Evolutionary conservation across 2,888 invertebrate genomes (phyloP).

Genomic region (Drosophila affinis): DNA sequence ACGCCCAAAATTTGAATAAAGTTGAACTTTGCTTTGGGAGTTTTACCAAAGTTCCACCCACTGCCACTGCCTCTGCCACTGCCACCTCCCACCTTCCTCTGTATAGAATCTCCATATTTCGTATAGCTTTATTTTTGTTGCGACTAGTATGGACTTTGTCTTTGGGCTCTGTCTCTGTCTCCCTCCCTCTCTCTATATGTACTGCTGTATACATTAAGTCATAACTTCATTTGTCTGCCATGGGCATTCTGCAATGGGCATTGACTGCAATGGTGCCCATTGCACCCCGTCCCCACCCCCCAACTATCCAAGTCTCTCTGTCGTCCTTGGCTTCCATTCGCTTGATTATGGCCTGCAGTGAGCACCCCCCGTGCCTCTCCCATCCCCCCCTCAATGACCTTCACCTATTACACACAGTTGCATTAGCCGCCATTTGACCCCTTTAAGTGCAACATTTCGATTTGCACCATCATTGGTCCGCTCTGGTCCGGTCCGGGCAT

Average conservation of each 20-base stretch:
- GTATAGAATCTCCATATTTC: slow-evolving; percentile 8
- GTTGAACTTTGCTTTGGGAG: neutral
- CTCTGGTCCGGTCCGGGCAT: slow-evolving; percentile 38
- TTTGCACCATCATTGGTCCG: slow-evolving; percentile 58
- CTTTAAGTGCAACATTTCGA: slow-evolving; percentile 73
- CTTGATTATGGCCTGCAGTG: no score
- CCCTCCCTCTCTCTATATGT: slow-evolving; percentile 3
- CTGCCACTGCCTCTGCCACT: no score
- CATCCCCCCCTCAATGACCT: no score
- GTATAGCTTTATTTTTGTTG: slow-evolving; percentile 9
- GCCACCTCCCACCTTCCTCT: neutral
- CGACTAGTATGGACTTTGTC: neutral
- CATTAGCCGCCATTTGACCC: no score
- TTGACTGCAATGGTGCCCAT: no score
- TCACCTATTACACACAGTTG: no score
- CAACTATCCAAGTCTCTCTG: no score
- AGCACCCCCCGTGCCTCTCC: no score
- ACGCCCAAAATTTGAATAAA: neutral
- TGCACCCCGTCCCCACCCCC: slow-evolving; percentile 6
- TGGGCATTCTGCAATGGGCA: no score
- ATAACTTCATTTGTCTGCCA: slow-evolving; percentile 64
- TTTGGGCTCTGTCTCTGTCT: neutral
- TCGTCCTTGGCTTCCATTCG: no score
- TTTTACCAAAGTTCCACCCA: neutral
- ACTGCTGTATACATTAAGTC: slow-evolving; percentile 65